Percentiles rank a stretch among this genome's conserved stretches.
Evolutionary conservation across 2,797 vertebrate genomes (phyloP).

Genomic region (Lindbergichthys nudifrons): DNA sequence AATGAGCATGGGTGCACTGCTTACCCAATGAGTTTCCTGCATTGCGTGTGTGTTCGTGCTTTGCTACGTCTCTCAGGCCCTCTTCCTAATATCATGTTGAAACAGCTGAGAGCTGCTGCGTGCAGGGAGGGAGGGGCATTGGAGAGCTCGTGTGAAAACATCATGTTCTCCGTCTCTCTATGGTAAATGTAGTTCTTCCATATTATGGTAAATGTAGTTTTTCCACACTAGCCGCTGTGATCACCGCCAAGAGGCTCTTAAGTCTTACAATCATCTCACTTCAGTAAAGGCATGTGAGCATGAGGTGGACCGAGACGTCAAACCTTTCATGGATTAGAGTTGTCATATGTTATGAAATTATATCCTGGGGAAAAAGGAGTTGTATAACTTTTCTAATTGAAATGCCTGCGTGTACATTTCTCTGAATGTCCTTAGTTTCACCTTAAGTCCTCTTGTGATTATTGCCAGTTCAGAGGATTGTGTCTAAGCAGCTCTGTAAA

Average conservation of each 20-base stretch:
- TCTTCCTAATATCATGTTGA: constrained; percentile 51
- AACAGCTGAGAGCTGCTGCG: constrained; percentile 50
- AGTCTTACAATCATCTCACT: constrained; percentile 40
- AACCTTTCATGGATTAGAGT: constrained; percentile 41
- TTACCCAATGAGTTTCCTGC: background rate
- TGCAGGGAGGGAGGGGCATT: constrained; percentile 10
- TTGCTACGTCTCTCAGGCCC: constrained; percentile 29
- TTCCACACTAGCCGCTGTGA: background rate
- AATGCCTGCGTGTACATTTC: constrained; percentile 37
- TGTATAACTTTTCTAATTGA: constrained; percentile 30
- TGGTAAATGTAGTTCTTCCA: background rate
- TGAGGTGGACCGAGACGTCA: constrained; percentile 40
- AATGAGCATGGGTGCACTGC: background rate
- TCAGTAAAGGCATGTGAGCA: constrained; percentile 22
- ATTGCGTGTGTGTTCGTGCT: constrained; percentile 36
- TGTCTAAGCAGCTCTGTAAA: constrained; percentile 45
- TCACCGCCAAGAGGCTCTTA: background rate
- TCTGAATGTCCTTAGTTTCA: constrained; percentile 52
- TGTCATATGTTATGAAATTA: constrained; percentile 53
- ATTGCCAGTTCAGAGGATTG: constrained; percentile 47
- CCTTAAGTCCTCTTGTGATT: constrained; percentile 47
- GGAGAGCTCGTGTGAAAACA: constrained; percentile 47
- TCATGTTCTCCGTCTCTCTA: background rate
- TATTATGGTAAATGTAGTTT: constrained; percentile 48
- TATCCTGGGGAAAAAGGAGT: constrained; percentile 19